Evolutionary conservation across 2,113 vertebrate species (phyloP).

Genomic region (Ammodramus savannarum): DNA sequence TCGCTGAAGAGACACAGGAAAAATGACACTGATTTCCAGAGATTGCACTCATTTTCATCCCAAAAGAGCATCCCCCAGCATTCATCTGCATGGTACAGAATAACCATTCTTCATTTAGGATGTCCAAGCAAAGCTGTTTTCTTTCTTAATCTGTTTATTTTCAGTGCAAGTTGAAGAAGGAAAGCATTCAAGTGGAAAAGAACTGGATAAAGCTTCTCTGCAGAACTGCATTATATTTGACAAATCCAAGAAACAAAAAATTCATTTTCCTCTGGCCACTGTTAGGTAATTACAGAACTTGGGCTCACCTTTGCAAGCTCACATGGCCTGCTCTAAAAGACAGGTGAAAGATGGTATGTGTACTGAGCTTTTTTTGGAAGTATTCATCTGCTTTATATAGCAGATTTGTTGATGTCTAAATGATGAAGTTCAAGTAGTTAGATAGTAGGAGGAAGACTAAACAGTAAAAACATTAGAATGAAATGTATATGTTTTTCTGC

Average conservation of each 20-base stretch:
- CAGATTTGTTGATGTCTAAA: background rate
- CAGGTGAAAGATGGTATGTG: accelerated
- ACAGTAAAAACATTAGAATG: background rate
- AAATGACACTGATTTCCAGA: background rate
- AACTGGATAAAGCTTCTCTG: background rate
- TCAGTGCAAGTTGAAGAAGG: background rate
- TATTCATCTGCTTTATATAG: background rate
- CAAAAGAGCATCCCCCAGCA: background rate
- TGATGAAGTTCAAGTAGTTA: background rate
- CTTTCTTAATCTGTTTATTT: background rate
- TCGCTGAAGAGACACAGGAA: background rate
- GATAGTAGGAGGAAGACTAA: background rate
- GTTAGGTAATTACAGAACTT: background rate
- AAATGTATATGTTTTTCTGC: background rate
- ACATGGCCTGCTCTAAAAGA: background rate
- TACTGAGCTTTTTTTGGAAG: background rate
- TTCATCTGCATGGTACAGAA: background rate
- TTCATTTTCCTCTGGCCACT: background rate
- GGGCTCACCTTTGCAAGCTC: background rate
- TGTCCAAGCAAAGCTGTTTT: background rate
- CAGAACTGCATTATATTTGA: background rate
- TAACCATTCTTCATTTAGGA: background rate
- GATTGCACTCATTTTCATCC: background rate
- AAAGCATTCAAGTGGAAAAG: background rate
- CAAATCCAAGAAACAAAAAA: background rate